Base-by-base conservation (phyloP, 2,113 vertebrate genomes). In the Dromas ardeola region DNA sequence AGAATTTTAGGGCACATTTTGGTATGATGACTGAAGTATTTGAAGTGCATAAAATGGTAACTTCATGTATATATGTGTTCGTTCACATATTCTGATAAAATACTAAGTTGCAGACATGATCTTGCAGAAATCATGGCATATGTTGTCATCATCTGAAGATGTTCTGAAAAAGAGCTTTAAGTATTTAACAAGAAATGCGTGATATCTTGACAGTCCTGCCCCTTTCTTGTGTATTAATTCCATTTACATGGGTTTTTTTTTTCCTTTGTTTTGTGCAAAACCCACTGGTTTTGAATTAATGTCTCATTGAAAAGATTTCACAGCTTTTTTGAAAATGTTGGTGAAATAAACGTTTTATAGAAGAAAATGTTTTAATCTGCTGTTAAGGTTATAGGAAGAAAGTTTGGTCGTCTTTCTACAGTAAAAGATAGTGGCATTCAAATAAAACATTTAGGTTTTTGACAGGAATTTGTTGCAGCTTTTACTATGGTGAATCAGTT, bases 241-340 rank as follows among this genome's bases (percentile, higher is more conserved):
- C 3, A 25, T 69, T 52, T 72, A 43, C 2, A 0, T 61, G 21
- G 15, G 25, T 0, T 1, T 23, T 72, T 59, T 34, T 49, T 49
- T 40, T 45, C 5, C 16, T 1, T 1, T 3, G 9, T 82, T 86
- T 78, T 86, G 25, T 86, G n/a, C 40, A 78, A 70, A 88, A 42
- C 8, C 3, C 7, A 52, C 36, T 80, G n/a, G 9, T 86, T 88
- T 77, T 73, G 5, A 79, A 55, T 63, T 59, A n/a, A 32, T 71
- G 66, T 86, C n/a, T 85, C 4, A 21, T 7, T 65, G 47, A 50
- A 61, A 55, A 63, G n/a, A 53, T 59, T 69, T 40, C 9, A 56
- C 27, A 92, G 6, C 26, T 69, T 67, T 72, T 84, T 80, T 34
- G 15, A 32, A 56, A 80, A 43, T 23, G 19, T 43, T 89, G 11